Evolutionary conservation across 1,140 invertebrate species (phyloP), one percentile per base, ranked within the genome.

Genomic region (Drosophila lacertosa): DNA sequence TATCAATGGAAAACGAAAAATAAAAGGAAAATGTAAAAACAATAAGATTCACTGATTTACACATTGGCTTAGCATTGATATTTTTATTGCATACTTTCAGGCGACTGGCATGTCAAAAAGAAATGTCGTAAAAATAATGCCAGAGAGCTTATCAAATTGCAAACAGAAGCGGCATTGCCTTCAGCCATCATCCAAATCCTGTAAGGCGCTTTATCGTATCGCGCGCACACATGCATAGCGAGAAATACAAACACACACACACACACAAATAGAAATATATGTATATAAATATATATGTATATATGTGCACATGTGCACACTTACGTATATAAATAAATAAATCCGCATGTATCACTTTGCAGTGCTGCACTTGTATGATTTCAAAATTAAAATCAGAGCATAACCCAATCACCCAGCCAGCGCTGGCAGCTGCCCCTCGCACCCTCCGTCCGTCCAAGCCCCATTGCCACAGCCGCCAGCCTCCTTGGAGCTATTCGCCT

Each of bases 381-480:
- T 84, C 82, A 84, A 84, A 84, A 84, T 84, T 84, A 88, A 84
- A 84, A 84, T 84, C 81, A 84, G 82, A 77, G 77, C 77, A 86
- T 84, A 84, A 84, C 81, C 81, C 81, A 84, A 84, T 84, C 82
- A 84, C 53, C 64, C 63, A 47, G 13, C 4, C 54, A 35, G 33
- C 33, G 4, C 11, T 13, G 33, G 33, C 11, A 35, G 32, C 11
- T 35, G n/a, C 65, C 18, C 51, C 20, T 2, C 24, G 6, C n/a
- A n/a, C 15, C 20, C 42, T 9, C 15, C 10, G 1, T 7, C 35
- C 10, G 18, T 22, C 6, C 13, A 20, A 15, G 9, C 10, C 39
- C 10, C 13, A 1, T 15, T 7, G 24, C 60, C 32, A 37, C 18
- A 9, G 18, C 29, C 51, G 40, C 7, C 18, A 32, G 10, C 24